These are phyloP conservation scores for Ectemnius cavifrons DNA, from an alignment of 2,888 invertebrate genomes.

Conservation along the genomic window DNA sequence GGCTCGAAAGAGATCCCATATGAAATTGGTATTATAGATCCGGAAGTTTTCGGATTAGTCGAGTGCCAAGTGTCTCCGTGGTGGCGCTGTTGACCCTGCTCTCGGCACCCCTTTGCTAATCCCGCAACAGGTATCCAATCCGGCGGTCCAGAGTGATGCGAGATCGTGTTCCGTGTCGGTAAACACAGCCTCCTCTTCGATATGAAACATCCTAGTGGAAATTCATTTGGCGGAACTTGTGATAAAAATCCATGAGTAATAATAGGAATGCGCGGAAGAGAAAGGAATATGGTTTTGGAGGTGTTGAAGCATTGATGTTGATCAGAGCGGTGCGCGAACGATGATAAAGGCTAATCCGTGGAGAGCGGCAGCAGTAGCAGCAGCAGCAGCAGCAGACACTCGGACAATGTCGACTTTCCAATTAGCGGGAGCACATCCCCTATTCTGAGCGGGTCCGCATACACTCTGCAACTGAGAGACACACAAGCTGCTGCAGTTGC, in stretches of 20 bases:
- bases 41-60: neutral
- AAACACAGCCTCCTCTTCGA: too few species aligned
- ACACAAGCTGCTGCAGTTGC: too few species aligned
- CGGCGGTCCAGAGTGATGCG: slow-evolving; percentile 55
- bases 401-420: slow-evolving; percentile 5
- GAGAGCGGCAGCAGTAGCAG: too few species aligned
- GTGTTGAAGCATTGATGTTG: too few species aligned
- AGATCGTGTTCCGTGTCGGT: slow-evolving; percentile 51
- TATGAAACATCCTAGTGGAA: too few species aligned
- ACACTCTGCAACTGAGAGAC: neutral
- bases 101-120: slow-evolving; percentile 11
- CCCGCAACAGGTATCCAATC: slow-evolving; percentile 68
- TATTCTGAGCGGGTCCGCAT: neutral
- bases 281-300: too few species aligned
- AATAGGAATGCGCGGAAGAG: too few species aligned
- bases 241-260: too few species aligned
- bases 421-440: neutral
- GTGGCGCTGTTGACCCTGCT: neutral
- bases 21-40: neutral
- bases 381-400: too few species aligned
- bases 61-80: neutral
- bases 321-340: too few species aligned
- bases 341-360: too few species aligned
- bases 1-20: neutral
- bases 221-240: too few species aligned